Evolutionary conservation across 2,888 invertebrate species (phyloP), one percentile per base, ranked within the genome.

Genomic region (Aporophyla nigra): DNA sequence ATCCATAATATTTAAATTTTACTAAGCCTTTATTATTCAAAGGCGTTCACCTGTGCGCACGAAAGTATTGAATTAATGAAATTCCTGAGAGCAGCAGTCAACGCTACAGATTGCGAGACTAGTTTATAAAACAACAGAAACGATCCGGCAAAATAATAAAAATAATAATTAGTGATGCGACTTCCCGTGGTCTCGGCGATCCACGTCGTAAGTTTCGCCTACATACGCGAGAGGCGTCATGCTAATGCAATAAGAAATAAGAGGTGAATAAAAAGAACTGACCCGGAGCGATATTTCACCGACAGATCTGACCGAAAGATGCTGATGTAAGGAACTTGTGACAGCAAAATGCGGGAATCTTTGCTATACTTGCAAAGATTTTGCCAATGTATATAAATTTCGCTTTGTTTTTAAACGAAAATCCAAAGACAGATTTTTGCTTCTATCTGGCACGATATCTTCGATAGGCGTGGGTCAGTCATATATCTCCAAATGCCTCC

Each of bases 121-220:
- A 80, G 74, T 76, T 74, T 71, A 86, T 75, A 84, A 76, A 81
- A 82, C 71, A 85, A 86, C 71, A 74, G 59, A 85, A 76, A 82
- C 59, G 70, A 21, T 67, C 53, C 56, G 21, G 27, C 72, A 67
- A 73, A 82, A 84, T 80, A 91, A 91, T 87, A 90, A 90, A 89
- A 92, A 92, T 91, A 92, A 93, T 91, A 92, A 93, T 92, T 93
- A 94, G 93, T 91, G 93, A 92, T 91, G 94, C 85, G 92, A 90
- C 89, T 85, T 89, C 88, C 89, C 89, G 89, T 87, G 82, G 88
- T 83, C 85, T 87, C 86, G 86, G 86, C 84, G 84, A 83, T 88
- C 84, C 91, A 90, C 88, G 75, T 90, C 91, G 91, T 92, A 91
- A 89, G 84, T 91, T 90, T 93, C 90, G 89, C 90, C 92, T 93